These are phyloP conservation scores for Muschampia plurimacula DNA, from an alignment of 2,888 invertebrate genomes.

Conservation along the genomic window DNA sequence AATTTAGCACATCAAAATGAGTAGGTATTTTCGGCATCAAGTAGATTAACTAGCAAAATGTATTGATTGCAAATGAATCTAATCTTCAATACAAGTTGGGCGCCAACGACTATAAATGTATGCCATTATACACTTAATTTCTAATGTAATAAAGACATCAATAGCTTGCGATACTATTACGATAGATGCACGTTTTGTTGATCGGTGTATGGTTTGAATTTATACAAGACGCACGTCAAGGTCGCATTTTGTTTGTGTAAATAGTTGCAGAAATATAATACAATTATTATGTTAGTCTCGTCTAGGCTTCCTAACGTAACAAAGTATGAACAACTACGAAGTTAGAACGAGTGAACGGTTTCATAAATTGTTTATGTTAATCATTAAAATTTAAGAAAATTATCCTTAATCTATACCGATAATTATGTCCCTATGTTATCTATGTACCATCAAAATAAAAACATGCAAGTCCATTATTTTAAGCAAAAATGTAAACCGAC, in stretches of 20 bases:
- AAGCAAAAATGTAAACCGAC: no score
- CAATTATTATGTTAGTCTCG: slow-evolving; percentile 6
- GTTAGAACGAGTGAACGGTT: no score
- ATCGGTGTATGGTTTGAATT: slow-evolving; percentile 1
- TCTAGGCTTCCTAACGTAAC: background rate
- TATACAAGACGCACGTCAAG: slow-evolving; percentile 9
- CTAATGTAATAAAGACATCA: slow-evolving; percentile 8
- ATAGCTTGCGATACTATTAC: slow-evolving; percentile 5
- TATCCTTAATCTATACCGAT: no score
- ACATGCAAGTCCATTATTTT: no score
- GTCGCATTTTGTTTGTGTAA: slow-evolving; percentile 6
- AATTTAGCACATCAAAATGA: background rate
- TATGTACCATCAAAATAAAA: no score
- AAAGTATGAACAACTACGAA: background rate
- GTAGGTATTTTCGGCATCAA: background rate
- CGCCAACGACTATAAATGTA: background rate
- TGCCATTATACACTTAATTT: slow-evolving; percentile 12
- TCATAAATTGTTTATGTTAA: no score
- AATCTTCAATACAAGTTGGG: background rate
- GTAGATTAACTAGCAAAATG: slow-evolving; percentile 9
- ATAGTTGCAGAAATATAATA: slow-evolving; percentile 3
- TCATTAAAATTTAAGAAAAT: no score
- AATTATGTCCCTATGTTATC: no score
- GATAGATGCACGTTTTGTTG: slow-evolving; percentile 12
- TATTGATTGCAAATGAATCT: slow-evolving; percentile 18